Evolutionary conservation across 2,113 vertebrate genomes (phyloP), one percentile per base, ranked within the genome.

Genomic region (Sylvia atricapilla): DNA sequence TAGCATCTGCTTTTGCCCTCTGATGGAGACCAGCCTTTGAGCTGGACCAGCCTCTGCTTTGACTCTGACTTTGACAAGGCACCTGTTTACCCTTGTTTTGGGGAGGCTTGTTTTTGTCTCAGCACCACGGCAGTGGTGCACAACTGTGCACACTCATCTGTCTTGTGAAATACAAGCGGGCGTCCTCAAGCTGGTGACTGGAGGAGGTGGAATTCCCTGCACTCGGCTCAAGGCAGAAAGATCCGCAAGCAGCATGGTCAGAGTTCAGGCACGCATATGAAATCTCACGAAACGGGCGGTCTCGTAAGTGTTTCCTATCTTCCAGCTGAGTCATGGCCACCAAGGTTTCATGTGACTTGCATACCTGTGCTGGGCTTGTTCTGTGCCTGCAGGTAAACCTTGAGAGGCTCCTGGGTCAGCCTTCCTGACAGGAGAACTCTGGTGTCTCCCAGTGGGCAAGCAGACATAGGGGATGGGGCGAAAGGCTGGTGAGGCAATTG

Each of bases 211-310:
- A 68, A 66, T 46, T 55, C 39, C 35, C 11, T 1, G 2, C 43
- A 50, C 35, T 18, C 33, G 0, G 33, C 60, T 28, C 55, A 55
- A 70, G 76, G 72, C 39, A 81, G 72, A 79, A 90, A 63, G 33
- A 90, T 55, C 55, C 0, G 0, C 4, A 43, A 66, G 50, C 2
- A 11, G 35, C 1, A 0, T 12, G 28, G 35, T 75, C 81, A 70
- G 75, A 72, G 27, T 60, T 92, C 35, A n/a, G 47, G 46, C 35
- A 49, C 0, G 4, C 41, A 67, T 15, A 4, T 41, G 22, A 84
- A 84, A 70, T 79, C 27, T 64, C 75, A 72, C 27, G 25, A 66
- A 92, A 41, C 0, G 0, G 49, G 41, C 6, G 1, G 41, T 77
- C 79, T 77, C 0, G 0, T 56, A 35, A 66, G 37, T 3, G 4